These are phyloP conservation scores for Penelope pileata DNA, from an alignment of 2,113 vertebrate species.

Conservation along the genomic window DNA sequence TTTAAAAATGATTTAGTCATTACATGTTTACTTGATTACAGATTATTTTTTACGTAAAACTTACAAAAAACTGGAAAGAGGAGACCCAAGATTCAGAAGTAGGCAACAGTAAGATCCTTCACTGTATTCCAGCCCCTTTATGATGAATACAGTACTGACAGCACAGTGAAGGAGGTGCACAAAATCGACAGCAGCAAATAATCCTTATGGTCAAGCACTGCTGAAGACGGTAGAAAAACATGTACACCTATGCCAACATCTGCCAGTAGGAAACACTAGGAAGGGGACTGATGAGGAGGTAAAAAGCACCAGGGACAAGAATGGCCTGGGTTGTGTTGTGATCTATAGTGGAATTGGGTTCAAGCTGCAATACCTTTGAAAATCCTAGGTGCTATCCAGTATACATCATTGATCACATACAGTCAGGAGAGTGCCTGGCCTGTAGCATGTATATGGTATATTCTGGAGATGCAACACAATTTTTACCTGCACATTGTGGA, in stretches of 20 bases:
- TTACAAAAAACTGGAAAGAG: background rate
- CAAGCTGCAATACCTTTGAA: background rate
- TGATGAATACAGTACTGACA: background rate
- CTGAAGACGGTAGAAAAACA: background rate
- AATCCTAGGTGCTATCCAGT: background rate
- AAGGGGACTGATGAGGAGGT: background rate
- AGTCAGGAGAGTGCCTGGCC: background rate
- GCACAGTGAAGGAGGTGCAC: background rate
- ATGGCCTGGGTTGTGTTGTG: fast-evolving
- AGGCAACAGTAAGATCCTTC: background rate
- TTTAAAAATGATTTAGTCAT: background rate
- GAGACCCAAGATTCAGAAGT: background rate
- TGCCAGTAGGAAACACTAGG: background rate
- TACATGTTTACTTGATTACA: background rate
- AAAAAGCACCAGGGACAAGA: background rate
- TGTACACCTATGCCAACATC: background rate
- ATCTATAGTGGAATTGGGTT: background rate
- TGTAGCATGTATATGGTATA: fast-evolving
- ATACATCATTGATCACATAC: background rate
- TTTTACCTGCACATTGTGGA: background rate
- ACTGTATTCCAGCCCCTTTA: background rate
- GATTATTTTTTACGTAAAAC: background rate
- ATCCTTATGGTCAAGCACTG: background rate
- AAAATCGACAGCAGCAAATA: background rate
- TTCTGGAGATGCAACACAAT: background rate